Base-by-base conservation (phyloP, 2,888 invertebrate genomes). In the Sarcophaga variegata region DNA sequence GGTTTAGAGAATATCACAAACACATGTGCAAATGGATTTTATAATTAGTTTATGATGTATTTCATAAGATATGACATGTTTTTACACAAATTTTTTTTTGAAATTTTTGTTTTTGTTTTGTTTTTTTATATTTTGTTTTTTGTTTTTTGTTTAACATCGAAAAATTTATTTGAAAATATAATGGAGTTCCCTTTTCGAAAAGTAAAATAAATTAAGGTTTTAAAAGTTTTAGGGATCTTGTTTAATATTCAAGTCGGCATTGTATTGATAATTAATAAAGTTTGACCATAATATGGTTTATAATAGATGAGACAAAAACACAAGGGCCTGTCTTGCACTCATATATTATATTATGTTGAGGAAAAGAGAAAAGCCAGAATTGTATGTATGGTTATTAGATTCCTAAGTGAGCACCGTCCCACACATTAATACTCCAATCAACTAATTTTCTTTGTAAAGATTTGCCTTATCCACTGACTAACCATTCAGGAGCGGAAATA, bases 1-100 rank as follows among this genome's bases (percentile, higher is more conserved):
- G 66, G 70, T 45, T 22, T 47, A 11, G 22, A 25, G 10, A 17
- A 47, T 60, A 59, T 20, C 11, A 45, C n/a, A 54, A 59, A 62
- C 66, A 62, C 54, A 63, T 69, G 60, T 72, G 60, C 66, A 78
- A 66, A 83, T 83, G 83, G 67, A 83, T 74, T 78, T 78, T 67
- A 54, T 81, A 81, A 81, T 81, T 81, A 81, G 62, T 47, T 81
- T 78, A 17, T 69, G 47, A 70, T 67, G 37, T 69, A 11, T 27
- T 45, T 37, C 22, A 67, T 4, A 49, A 59, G 71, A 70, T 59
- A 66, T 66, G 27, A 49, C 49, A 54, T 59, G 22, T 11, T 69
- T 47, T 71, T 59, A 54, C 45, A 70, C 6, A 20, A 69, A 77
- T 37, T 72, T 67, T 67, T 63, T 45, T 22, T 47, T 45, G 20